These are phyloP conservation scores for Brachionichthys hirsutus DNA, from an alignment of 2,113 vertebrate genomes.

Conservation along the genomic window DNA sequence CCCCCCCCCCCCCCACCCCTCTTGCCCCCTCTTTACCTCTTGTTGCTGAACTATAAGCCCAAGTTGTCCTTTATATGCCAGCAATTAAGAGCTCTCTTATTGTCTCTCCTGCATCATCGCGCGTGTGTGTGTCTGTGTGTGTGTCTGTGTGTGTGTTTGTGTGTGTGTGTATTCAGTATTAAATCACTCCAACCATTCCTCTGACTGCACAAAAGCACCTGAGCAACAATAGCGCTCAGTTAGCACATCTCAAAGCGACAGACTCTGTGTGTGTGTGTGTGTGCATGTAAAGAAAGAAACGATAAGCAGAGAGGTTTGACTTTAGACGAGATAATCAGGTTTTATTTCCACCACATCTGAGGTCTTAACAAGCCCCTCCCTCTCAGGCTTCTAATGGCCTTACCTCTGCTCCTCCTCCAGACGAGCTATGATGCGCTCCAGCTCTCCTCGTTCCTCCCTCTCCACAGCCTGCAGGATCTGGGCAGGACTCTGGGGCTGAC, in stretches of 20 bases:
- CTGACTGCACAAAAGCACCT: slow-evolving; percentile 31
- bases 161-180: slow-evolving; percentile 32
- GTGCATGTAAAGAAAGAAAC: too few relatives aligned
- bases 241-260: slow-evolving; percentile 18
- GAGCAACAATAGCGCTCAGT: slow-evolving; percentile 23
- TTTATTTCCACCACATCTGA: too few relatives aligned
- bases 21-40: not conserved
- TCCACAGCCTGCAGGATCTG: slow-evolving; percentile 97
- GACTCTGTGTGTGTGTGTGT: too few relatives aligned
- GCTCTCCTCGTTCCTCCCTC: slow-evolving; percentile 88
- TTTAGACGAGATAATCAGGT: too few relatives aligned
- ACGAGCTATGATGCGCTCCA: slow-evolving; percentile 90
- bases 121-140: not conserved
- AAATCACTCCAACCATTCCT: slow-evolving; percentile 53
- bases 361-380: not conserved
- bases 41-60: slow-evolving; percentile 47
- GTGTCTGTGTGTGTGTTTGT: slow-evolving; percentile 5
- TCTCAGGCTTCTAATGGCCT: not conserved
- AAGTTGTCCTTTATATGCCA: slow-evolving; percentile 58
- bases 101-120: too few relatives aligned
- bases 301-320: too few relatives aligned
- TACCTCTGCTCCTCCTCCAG: slow-evolving; percentile 96
- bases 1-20: slow-evolving; percentile 15
- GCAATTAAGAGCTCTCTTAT: slow-evolving; percentile 46
- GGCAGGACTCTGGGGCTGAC: slow-evolving; percentile 93